phyloP scores from a whole-genome alignment of 2,113 vertebrate species.

The Procavia capensis region DNA sequence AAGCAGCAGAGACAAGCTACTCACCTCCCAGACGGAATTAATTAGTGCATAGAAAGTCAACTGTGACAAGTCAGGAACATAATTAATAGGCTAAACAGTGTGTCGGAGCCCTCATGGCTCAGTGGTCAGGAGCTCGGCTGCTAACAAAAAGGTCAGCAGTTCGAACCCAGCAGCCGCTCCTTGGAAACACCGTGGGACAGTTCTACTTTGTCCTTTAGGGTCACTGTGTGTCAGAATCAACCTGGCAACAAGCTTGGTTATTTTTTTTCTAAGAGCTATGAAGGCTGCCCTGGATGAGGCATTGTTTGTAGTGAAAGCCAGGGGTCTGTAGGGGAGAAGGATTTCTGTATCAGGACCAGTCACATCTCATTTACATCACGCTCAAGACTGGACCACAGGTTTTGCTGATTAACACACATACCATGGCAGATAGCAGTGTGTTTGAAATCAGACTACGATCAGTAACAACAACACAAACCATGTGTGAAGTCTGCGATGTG shows the following conservation, averaged over 20 bases:
- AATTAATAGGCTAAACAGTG: constrained; percentile 23
- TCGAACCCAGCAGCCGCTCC: too few species aligned
- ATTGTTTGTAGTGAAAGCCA: constrained; percentile 34
- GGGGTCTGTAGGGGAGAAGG: constrained; percentile 54
- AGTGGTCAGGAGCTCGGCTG: too few species aligned
- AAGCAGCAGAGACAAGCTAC: constrained; percentile 5
- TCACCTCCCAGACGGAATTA: constrained; percentile 17
- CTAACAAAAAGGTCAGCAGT: too few species aligned
- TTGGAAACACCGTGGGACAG: too few species aligned
- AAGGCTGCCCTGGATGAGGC: constrained; percentile 35
- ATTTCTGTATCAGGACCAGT: constrained; percentile 63
- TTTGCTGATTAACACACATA: constrained; percentile 54
- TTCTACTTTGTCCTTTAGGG: too few species aligned
- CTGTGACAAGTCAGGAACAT: constrained; percentile 46
- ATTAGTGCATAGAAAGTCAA: constrained; percentile 63
- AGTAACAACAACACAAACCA: constrained; percentile 42
- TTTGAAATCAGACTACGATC: constrained; percentile 46
- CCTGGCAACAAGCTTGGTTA: too few species aligned
- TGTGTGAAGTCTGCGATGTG: constrained; percentile 32
- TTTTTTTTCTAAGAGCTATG: not conserved
- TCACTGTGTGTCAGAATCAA: too few species aligned
- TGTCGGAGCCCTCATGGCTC: too few species aligned
- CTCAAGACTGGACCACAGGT: constrained; percentile 18
- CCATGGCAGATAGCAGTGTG: constrained; percentile 35
- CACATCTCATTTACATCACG: constrained; percentile 52